Evolutionary conservation across 1,140 invertebrate species (phyloP), one percentile per base, ranked within the genome.

Genomic region (Hycleus phaleratus): DNA sequence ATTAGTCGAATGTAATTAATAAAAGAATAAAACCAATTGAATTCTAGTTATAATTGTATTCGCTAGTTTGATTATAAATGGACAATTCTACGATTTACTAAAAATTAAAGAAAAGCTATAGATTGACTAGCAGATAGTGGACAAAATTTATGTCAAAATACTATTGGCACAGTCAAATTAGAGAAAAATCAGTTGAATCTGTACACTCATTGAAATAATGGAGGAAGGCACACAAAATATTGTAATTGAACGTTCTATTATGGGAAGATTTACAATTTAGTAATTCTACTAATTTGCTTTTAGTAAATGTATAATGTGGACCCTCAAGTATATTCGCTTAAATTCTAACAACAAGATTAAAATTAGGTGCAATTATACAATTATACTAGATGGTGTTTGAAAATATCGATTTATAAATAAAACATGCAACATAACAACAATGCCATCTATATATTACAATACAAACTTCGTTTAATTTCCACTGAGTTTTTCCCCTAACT

Each of bases 141-240:
- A 32, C 12, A 12, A 12, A 12, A 12, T 32, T 32, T 46, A 26
- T 26, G 26, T 44, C 40, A 52, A 52, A 52, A 4, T 52, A 52
- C 49, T 39, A 44, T 53, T 53, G 51, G 51, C 51, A 53, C 51
- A 53, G 12, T 53, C 50, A 45, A 45, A 26, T 50, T 18, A 5
- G 9, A 24, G 11, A 10, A 6, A 3, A 32, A 40, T 50, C 42
- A 10, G 47, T 46, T 18, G 10, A 56, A 56, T 12, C 12, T 12
- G n/a, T n/a, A 47, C 18, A 56, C 48, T 26, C 7, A 3, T 32
- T 1, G 12, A 56, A 49, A 56, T 6, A 49, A 56, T 25, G n/a
- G 7, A 49, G 54, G 46, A 45, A 56, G 54, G 54, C 54, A 56
- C 54, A 49, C 18, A 47, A 39, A 52, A 51, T 49, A 52, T 46